Base-by-base conservation (phyloP, 2,797 vertebrate genomes). In the Acrossocheilus fasciatus region DNA sequence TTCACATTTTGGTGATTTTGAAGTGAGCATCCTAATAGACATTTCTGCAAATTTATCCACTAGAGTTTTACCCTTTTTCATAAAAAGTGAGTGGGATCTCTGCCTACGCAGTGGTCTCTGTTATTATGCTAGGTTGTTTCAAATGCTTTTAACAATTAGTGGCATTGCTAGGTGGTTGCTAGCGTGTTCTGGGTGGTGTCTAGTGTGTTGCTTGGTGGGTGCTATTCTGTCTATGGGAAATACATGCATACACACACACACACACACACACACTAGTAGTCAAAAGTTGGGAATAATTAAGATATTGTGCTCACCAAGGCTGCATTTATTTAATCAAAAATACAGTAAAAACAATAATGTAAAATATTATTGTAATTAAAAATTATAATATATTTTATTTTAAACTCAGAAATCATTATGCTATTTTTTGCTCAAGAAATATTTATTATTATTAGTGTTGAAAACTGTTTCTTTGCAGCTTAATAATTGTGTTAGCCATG, bases 1-100 rank as follows among this genome's bases (percentile, higher is more conserved):
- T 36, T 83, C 62, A 76, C 82, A 77, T 76, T 50, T 84, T 59
- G 34, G 64, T 64, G 72, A 15, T 39, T 84, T 52, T 84, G 23
- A 20, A 76, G 43, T 41, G 34, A 68, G 73, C 23, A 54, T 34
- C 11, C 45, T 77, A 41, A 39, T 43, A 62, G 7, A 83, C 34
- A 68, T 20, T n/a, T 30, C 64, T 20, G 23, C 34, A 54, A 66
- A 84, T 18, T 59, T 62, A 66, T 50, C 68, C 34, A n/a, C 14
- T 47, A 76, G 45, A 84, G 45, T 43, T 77, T 59, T 59, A 77
- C 12, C 34, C 43, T 45, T 45, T 79, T 14, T 30, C 18, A 78
- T 59, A 62, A 30, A 79, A 45, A 11, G 39, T 64, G 57, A 79
- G 4, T n/a, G 70, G 57, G 75, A 45, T 45, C 45, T 75, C 59